Conservation (phyloP, 2,888 invertebrate genomes). For the Ormia ochracea region DNA sequence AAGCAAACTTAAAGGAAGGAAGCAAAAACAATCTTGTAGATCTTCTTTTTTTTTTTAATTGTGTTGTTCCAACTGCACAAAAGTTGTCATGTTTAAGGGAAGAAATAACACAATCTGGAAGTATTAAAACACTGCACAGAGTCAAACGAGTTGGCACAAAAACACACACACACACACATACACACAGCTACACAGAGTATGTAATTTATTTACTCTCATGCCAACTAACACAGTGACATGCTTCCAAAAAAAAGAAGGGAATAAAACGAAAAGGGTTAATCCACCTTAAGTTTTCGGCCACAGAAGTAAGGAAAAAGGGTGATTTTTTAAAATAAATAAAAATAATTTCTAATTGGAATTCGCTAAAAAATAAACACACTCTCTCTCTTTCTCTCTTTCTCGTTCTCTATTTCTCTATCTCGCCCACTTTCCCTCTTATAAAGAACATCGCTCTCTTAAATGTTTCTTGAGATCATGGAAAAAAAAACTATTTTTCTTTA, state of each 20-base stretch:
- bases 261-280: slow-evolving; percentile 48
- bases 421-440: neutral
- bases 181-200: neutral
- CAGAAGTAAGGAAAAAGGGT: slow-evolving; percentile 34
- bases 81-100: slow-evolving; percentile 47
- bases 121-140: slow-evolving; percentile 50
- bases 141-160: neutral
- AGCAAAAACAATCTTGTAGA: slow-evolving; percentile 63
- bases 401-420: neutral
- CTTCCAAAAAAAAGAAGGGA: neutral
- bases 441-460: neutral
- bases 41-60: slow-evolving; percentile 54
- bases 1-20: slow-evolving; percentile 29
- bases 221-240: neutral
- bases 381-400: neutral
- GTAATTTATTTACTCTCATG: neutral
- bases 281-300: neutral
- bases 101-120: slow-evolving; percentile 65
- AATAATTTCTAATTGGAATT: slow-evolving; percentile 52
- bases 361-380: neutral
- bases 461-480: neutral
- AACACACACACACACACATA: neutral
- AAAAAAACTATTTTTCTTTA: neutral
- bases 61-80: neutral
- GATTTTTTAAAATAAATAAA: neutral